These are phyloP conservation scores for Zoanthus sansibaricus DNA, from an alignment of 92 coral and sea anemone species.

Conservation along the genomic window DNA sequence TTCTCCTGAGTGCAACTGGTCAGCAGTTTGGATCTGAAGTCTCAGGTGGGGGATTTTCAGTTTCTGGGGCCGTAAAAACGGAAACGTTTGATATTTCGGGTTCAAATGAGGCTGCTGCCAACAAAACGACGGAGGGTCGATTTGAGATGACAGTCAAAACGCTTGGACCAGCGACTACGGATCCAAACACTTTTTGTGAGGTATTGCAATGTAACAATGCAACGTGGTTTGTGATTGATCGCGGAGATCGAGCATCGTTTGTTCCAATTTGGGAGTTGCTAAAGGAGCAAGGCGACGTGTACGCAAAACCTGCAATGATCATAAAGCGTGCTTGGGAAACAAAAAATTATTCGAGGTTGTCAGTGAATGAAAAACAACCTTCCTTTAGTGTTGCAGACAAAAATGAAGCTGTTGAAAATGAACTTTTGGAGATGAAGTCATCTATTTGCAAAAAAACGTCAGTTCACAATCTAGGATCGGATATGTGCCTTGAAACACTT, in stretches of 20 bases:
- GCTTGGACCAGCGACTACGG: constrained; percentile 26
- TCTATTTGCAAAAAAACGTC: not conserved
- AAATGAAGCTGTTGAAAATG: not conserved
- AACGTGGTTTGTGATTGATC: constrained; percentile 37
- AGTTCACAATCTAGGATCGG: not conserved
- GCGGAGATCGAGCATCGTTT: constrained; percentile 9
- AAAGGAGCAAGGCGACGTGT: constrained; percentile 10
- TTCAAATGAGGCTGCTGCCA: not conserved
- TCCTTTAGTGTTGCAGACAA: not conserved
- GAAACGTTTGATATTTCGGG: not conserved
- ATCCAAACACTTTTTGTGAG: not conserved
- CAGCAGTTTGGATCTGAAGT: constrained; percentile 23
- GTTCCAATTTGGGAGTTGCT: constrained; percentile 33
- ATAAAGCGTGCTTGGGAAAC: constrained; percentile 4
- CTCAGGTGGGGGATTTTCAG: not conserved
- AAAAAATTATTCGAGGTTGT: not conserved
- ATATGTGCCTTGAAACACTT: not conserved
- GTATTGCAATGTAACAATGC: constrained; percentile 29
- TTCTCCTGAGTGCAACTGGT: constrained; percentile 5
- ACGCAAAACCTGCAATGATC: constrained; percentile 5
- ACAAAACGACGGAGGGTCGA: not conserved
- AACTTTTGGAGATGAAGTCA: constrained; percentile 13
- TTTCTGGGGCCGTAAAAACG: not conserved
- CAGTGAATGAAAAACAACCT: not conserved
- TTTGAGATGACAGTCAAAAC: constrained; percentile 29